Conservation (phyloP, 2,113 vertebrate genomes). For the Melanerpes formicivorus region DNA sequence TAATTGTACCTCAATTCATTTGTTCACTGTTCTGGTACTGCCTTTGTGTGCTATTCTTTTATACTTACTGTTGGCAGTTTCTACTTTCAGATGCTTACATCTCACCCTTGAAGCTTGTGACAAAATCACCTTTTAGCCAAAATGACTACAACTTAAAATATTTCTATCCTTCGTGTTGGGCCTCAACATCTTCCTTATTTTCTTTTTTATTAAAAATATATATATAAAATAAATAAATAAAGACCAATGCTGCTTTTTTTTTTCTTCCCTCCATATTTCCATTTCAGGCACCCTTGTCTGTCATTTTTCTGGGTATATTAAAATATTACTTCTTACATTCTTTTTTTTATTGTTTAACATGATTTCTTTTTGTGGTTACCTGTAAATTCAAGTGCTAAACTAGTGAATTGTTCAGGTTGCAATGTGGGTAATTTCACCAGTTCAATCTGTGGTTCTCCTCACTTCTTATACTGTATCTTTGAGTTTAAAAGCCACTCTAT, state of each 20-base stretch:
- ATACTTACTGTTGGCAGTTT: neutral
- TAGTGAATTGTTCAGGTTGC: neutral
- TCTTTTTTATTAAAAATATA: neutral
- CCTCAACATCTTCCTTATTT: neutral
- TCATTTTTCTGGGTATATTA: neutral
- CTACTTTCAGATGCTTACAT: neutral
- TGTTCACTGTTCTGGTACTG: neutral
- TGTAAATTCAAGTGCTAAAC: neutral
- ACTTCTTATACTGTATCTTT: neutral
- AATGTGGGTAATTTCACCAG: neutral
- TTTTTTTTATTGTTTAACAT: neutral
- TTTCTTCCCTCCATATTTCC: neutral
- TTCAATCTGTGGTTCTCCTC: neutral
- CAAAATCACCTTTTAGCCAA: neutral
- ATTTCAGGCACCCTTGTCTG: neutral
- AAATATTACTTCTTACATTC: neutral
- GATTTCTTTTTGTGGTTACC: neutral
- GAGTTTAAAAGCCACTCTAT: neutral
- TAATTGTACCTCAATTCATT: neutral
- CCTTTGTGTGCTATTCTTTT: neutral
- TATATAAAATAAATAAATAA: too few species aligned
- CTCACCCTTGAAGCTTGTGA: neutral
- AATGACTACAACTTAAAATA: neutral
- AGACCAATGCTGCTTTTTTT: neutral
- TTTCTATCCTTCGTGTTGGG: neutral